Conservation (phyloP, 2,888 invertebrate genomes). For the Amphipyra tragopoginis region DNA sequence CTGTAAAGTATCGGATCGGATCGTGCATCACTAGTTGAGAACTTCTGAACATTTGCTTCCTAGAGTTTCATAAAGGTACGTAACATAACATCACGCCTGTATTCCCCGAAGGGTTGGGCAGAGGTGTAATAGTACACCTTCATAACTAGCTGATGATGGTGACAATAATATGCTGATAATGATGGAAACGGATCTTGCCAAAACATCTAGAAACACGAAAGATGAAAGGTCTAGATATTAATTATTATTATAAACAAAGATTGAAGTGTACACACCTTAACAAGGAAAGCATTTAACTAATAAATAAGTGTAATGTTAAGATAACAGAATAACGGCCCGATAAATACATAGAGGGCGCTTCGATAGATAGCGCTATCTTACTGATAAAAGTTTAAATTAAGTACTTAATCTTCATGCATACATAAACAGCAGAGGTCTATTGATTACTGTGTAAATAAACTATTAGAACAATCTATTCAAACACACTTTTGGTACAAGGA, state of each 20-base stretch:
- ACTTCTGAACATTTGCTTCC: too few species aligned
- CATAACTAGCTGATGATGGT: too few species aligned
- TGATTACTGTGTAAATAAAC: not conserved
- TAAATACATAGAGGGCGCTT: too few species aligned
- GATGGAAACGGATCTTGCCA: too few species aligned
- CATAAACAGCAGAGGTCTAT: not conserved
- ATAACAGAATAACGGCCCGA: constrained; percentile 12
- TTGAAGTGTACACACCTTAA: constrained; percentile 4
- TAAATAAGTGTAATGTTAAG: constrained; percentile 26
- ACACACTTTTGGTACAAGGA: too few species aligned
- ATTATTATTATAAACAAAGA: not conserved
- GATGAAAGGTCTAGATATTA: not conserved
- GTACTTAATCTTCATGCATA: constrained; percentile 3
- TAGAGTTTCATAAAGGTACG: too few species aligned
- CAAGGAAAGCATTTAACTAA: constrained; percentile 17
- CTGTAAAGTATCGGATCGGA: too few species aligned
- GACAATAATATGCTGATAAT: not conserved
- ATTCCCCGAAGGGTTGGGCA: too few species aligned
- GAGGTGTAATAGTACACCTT: too few species aligned
- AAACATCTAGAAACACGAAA: not conserved
- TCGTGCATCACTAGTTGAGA: too few species aligned
- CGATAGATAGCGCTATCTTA: constrained; percentile 14
- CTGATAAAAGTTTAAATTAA: constrained; percentile 22
- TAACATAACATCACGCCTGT: too few species aligned
- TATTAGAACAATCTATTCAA: not conserved